These are phyloP conservation scores for Callorhinus ursinus DNA, from an alignment of 2,113 vertebrate genomes.

Conservation along the genomic window DNA sequence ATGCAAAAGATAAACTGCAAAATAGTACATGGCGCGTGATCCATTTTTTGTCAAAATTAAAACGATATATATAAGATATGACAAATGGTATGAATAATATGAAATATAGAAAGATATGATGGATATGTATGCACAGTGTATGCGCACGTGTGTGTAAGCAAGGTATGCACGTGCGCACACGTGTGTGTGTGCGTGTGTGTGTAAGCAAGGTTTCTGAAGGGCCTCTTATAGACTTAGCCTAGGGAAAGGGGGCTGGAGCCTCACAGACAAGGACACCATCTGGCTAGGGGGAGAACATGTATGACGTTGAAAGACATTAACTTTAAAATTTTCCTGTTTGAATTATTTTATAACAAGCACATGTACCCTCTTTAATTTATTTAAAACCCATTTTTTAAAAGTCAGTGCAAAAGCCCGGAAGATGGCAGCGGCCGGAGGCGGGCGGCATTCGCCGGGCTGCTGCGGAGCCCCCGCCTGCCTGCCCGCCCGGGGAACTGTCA, in stretches of 20 bases:
- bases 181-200: not conserved
- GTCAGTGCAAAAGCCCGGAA: not conserved
- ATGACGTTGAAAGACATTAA: not conserved
- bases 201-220: not conserved
- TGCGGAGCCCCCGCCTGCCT: not conserved
- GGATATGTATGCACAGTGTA: not conserved
- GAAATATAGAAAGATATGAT: not conserved
- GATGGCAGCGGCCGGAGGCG: slow-evolving; percentile 77
- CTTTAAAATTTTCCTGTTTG: not conserved
- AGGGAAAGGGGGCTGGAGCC: not conserved
- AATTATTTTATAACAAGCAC: not conserved
- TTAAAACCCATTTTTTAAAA: not conserved
- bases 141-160: not conserved
- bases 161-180: accelerated
- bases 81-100: not conserved
- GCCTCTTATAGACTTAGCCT: not conserved
- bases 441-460: not conserved
- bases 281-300: not conserved
- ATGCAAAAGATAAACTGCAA: not conserved
- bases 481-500: not conserved
- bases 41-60: not conserved
- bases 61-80: not conserved
- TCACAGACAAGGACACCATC: not conserved
- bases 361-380: not conserved
- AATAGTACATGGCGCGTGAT: not conserved